Percentiles rank a stretch among this genome's conserved stretches.
These are phyloP conservation scores for Euura saliciscinereae DNA, from an alignment of 1,140 invertebrate species.

Conservation along the genomic window DNA sequence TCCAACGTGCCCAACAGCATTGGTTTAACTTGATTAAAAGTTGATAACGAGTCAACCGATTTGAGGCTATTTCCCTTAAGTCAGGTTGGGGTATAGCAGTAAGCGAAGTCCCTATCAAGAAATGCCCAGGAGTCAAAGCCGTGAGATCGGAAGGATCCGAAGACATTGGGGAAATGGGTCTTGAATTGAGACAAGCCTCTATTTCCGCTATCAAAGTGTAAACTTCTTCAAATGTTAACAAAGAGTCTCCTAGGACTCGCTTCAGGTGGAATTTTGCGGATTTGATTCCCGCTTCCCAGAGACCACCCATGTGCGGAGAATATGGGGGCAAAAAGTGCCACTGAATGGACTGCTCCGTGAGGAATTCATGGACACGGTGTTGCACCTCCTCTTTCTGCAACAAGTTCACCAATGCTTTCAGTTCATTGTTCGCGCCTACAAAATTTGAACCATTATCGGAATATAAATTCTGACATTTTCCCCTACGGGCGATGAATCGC, in stretches of 20 bases:
- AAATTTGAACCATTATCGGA: conserved; percentile 24
- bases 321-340: conserved; percentile 20
- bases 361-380: not conserved
- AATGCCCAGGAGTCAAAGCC: conserved; percentile 26
- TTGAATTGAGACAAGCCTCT: conserved; percentile 32
- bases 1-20: conserved; percentile 29
- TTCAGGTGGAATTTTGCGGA: conserved; percentile 28
- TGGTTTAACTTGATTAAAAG: conserved; percentile 21
- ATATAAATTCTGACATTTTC: conserved; percentile 14
- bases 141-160: conserved; percentile 21
- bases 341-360: conserved; percentile 16
- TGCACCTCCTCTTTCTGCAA: not conserved
- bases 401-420: conserved; percentile 10
- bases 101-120: conserved; percentile 24
- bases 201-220: conserved; percentile 28
- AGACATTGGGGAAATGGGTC: conserved; percentile 21
- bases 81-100: conserved; percentile 29
- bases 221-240: conserved; percentile 26
- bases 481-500: conserved; percentile 18
- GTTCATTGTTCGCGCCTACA: conserved; percentile 16
- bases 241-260: conserved; percentile 20
- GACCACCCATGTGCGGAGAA: conserved; percentile 16
- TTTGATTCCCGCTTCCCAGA: conserved; percentile 17
- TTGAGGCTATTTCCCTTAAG: conserved; percentile 1
- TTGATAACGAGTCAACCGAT: conserved; percentile 21